A percentile compares a stretch with the other conserved stretches of the same genome.
Conservation (phyloP, 2,113 vertebrate genomes). For the Sardina pilchardus region DNA sequence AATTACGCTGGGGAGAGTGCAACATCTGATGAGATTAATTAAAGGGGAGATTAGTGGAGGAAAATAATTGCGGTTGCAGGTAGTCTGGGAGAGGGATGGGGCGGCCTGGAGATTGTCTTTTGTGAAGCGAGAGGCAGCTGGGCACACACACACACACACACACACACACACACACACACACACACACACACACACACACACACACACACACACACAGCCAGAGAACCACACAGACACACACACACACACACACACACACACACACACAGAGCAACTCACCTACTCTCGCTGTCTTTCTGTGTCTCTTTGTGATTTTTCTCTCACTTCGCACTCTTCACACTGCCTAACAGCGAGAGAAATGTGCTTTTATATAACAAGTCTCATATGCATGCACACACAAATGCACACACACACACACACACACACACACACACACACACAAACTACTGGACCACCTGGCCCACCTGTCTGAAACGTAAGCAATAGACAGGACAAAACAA, state of each 20-base stretch:
- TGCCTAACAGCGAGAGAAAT: too few relatives aligned
- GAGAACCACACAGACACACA: not conserved
- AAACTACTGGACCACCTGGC: not conserved
- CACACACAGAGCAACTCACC: not conserved
- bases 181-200: not conserved
- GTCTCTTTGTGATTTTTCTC: too few relatives aligned
- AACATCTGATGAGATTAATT: conserved; percentile 15
- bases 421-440: not conserved
- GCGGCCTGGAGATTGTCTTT: not conserved
- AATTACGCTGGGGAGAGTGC: not conserved
- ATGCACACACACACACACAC: too few relatives aligned
- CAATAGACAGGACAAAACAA: not conserved
- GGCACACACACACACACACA: not conserved
- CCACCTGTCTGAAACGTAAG: not conserved
- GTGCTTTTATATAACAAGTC: too few relatives aligned
- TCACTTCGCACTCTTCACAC: too few relatives aligned
- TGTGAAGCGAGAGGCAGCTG: not conserved
- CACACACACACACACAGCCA: not conserved
- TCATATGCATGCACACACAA: too few relatives aligned
- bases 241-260: not conserved
- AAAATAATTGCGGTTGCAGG: conserved; percentile 1
- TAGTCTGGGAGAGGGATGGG: not conserved
- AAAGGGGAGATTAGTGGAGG: not conserved
- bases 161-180: not conserved
- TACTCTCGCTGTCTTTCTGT: not conserved